These are phyloP conservation scores for Rhea pennata DNA, from an alignment of 2,113 vertebrate genomes.

Conservation along the genomic window DNA sequence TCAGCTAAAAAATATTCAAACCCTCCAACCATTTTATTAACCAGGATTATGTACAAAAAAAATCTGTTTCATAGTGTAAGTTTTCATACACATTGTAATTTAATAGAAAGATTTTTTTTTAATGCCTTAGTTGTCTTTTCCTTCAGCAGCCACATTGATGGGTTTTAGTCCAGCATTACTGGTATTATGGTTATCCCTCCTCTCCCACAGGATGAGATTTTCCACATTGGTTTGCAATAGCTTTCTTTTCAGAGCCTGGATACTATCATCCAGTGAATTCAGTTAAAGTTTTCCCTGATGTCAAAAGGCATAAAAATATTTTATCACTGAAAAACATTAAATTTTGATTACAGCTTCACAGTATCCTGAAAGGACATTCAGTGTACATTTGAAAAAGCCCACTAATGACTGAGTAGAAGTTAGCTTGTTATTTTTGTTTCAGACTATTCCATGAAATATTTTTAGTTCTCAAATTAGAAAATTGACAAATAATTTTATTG, in stretches of 20 bases:
- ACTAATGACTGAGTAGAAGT: background rate
- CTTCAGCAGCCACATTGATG: background rate
- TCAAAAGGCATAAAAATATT: background rate
- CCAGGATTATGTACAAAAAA: background rate
- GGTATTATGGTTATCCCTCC: constrained; percentile 37
- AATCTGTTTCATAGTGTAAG: background rate
- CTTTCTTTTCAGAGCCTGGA: background rate
- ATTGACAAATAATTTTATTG: background rate
- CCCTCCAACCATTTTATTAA: constrained; percentile 46
- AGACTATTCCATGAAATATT: background rate
- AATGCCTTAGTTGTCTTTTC: background rate
- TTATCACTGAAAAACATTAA: background rate
- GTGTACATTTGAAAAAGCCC: background rate
- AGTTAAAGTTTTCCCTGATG: background rate
- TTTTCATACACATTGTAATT: constrained; percentile 30
- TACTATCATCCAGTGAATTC: background rate
- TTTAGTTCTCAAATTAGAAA: background rate
- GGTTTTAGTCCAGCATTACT: background rate
- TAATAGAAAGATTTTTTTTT: background rate
- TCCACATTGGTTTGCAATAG: background rate
- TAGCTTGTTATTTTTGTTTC: background rate
- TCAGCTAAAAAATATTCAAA: constrained; percentile 4
- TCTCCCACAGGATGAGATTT: constrained; percentile 26
- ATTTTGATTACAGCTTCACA: background rate
- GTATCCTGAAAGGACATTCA: background rate